A percentile compares a stretch with the other conserved stretches of the same genome.
These are phyloP conservation scores for Calosoma granatense DNA, from an alignment of 1,140 invertebrate genomes.

Conservation along the genomic window DNA sequence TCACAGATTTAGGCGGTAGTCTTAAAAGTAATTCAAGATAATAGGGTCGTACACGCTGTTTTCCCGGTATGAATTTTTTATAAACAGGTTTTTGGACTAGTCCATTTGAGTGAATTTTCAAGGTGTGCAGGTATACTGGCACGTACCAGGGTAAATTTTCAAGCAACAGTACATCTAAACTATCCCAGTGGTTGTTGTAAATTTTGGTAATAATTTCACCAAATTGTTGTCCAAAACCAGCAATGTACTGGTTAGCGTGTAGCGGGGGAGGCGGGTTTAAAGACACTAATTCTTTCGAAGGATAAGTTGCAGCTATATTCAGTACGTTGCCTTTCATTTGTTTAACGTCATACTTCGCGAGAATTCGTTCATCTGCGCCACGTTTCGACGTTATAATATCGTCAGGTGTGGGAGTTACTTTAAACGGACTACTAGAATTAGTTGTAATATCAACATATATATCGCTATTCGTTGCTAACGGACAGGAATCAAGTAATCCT, in stretches of 20 bases:
- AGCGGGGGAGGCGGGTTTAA: slow-evolving; percentile 55
- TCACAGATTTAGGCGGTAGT: slow-evolving; percentile 69
- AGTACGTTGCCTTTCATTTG: slow-evolving; percentile 44
- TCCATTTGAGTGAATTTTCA: slow-evolving; percentile 54
- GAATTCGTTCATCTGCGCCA: slow-evolving; percentile 52
- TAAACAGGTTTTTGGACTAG: slow-evolving; percentile 46
- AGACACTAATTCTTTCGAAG: slow-evolving; percentile 34
- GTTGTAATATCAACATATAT: slow-evolving; percentile 75
- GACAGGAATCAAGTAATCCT: slow-evolving; percentile 66
- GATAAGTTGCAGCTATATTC: slow-evolving; percentile 53
- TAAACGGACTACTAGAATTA: slow-evolving; percentile 45
- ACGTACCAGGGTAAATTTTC: slow-evolving; percentile 92
- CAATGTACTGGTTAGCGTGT: slow-evolving; percentile 69
- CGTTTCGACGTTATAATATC: slow-evolving; percentile 46
- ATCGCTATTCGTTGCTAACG: slow-evolving; percentile 62
- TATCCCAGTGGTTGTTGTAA: slow-evolving; percentile 62
- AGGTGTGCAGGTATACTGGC: slow-evolving; percentile 81
- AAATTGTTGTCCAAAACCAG: slow-evolving; percentile 76
- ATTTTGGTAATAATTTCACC: slow-evolving; percentile 77
- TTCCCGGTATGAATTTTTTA: slow-evolving; percentile 67
- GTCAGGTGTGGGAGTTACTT: slow-evolving; percentile 45
- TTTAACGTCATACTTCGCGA: slow-evolving; percentile 59
- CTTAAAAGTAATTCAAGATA: slow-evolving; percentile 80
- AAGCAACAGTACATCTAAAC: slow-evolving; percentile 57
- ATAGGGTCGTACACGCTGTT: slow-evolving; percentile 71